Base-by-base conservation (phyloP, 1,140 invertebrate genomes). In the Cyclargus thomasi region DNA sequence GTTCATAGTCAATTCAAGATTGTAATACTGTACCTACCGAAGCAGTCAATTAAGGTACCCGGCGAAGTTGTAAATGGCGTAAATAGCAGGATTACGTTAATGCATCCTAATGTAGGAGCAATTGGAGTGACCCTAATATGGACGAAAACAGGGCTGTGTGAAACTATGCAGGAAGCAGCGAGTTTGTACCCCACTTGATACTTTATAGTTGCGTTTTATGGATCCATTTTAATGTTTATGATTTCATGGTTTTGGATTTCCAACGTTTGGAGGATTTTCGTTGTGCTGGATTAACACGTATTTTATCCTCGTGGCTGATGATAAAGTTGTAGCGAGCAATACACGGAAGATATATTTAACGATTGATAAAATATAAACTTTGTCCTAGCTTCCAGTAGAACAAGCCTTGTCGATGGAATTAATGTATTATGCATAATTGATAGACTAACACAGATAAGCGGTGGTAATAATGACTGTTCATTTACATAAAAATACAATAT, bases 141-240 rank as follows among this genome's bases (percentile, higher is more conserved):
- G 62, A 36, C 69, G 65, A 55, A 73, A 75, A 73, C 72, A 64
- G 69, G 67, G 64, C 22, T 53, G 67, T 68, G 74, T 82, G 77
- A 81, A 72, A 68, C 78, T 80, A 84, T 77, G 63, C 65, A 81
- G 80, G 81, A 83, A 81, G 71, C 73, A 65, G 67, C 36, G 39
- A 62, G 69, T 63, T 66, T 66, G 36, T 35, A 53, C 65, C 35
- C 17, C 22, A 59, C 55, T 59, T 59, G 55, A 17, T 11, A 21
- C 55, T 59, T 59, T 21, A 59, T 21, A 20, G 17, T 59, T 20
- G 18, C 10, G 11, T 59, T 59, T 20, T 20, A 57, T 20, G 55
- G 6, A 59, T 10, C n/a, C 10, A 20, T 21, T 59, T 11, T 55
- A 20, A 11, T 21, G 55, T 59, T 59, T 59, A 59, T 20, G 18